A percentile compares a stretch with the other conserved stretches of the same genome.
phyloP scores from a whole-genome alignment of 2,113 vertebrate species.

The Planiliza haematocheilus region DNA sequence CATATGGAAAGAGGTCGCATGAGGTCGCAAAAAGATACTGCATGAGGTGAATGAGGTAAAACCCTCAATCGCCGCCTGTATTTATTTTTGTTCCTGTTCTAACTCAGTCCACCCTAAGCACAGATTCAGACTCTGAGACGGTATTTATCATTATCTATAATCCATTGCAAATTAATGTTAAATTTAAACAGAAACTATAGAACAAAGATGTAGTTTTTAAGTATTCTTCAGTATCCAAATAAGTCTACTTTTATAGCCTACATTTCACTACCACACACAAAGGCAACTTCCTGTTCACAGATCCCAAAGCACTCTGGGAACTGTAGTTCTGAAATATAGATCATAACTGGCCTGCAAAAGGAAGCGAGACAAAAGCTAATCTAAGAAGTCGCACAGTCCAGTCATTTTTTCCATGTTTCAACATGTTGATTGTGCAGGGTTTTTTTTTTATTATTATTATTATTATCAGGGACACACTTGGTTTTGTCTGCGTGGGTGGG shows the following conservation, averaged over 20 bases:
- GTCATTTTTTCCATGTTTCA: too few species aligned
- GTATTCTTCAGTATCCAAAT: background rate
- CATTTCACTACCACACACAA: background rate
- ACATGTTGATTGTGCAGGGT: too few species aligned
- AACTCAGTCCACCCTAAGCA: background rate
- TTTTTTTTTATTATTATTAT: too few species aligned
- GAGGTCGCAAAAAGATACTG: background rate
- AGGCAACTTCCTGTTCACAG: background rate
- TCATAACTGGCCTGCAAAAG: background rate
- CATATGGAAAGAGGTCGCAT: background rate
- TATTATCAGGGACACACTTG: too few species aligned
- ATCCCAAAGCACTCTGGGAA: constrained; percentile 5
- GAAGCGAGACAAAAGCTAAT: background rate
- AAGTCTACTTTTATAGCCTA: too few species aligned
- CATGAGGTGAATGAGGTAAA: too few species aligned
- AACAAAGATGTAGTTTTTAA: background rate
- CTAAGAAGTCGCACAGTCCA: too few species aligned
- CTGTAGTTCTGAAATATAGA: background rate
- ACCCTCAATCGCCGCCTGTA: too few species aligned
- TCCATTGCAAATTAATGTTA: background rate
- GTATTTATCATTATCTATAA: background rate
- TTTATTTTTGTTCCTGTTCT: too few species aligned
- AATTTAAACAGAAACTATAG: too few species aligned
- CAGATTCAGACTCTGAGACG: background rate
- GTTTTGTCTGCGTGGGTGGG: too few species aligned